A percentile compares a stretch with the other conserved stretches of the same genome.
phyloP scores from a whole-genome alignment of 2,113 vertebrate genomes.

The Petaurus breviceps region DNA sequence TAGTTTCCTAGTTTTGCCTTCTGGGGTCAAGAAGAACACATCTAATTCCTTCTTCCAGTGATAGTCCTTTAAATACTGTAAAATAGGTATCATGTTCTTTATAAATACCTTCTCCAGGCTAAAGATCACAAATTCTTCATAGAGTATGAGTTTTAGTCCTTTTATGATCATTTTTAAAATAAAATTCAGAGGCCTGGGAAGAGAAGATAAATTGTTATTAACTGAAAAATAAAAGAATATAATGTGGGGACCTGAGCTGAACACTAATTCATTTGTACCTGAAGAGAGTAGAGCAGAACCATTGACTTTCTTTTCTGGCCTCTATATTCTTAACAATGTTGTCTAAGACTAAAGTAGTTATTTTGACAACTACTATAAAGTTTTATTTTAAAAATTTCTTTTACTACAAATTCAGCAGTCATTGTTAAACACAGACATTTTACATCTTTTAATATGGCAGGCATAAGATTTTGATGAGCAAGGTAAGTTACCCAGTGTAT shows the following conservation, averaged over 20 bases:
- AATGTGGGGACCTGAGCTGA: neutral
- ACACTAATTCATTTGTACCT: neutral
- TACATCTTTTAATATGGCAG: neutral
- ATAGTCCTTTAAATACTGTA: neutral
- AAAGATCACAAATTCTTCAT: neutral
- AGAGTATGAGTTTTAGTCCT: neutral
- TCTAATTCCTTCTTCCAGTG: neutral
- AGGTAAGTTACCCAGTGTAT: constrained; percentile 31
- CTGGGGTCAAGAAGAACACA: neutral
- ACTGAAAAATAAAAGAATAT: neutral
- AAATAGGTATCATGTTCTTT: neutral
- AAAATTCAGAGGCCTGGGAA: neutral
- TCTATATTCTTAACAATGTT: neutral
- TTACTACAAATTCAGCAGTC: neutral
- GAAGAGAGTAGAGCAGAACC: neutral
- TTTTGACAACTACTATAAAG: neutral
- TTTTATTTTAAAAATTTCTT: neutral
- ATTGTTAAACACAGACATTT: neutral
- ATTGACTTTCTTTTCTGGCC: neutral
- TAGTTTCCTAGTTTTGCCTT: neutral
- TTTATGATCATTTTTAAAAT: neutral
- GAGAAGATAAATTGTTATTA: neutral
- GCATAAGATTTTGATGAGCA: constrained; percentile 22
- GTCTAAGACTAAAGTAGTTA: neutral
- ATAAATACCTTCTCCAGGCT: neutral